Base-by-base conservation (phyloP, 2,797 vertebrate species). In the Hapalemur alaotrensis region DNA sequence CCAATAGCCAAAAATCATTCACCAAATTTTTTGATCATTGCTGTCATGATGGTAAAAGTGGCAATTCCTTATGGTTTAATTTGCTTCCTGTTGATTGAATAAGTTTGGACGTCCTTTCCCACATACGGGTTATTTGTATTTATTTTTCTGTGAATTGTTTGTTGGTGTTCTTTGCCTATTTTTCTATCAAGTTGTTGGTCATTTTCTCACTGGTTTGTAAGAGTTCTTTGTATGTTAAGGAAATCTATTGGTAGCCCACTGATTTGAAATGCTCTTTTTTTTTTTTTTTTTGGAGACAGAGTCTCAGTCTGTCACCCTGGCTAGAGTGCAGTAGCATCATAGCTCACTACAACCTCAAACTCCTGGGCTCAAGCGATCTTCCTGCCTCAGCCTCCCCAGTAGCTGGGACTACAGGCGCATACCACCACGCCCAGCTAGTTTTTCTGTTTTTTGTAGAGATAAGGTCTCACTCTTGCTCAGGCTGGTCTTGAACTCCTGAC, bases 201-300 rank as follows among this genome's bases (percentile, higher is more conserved):
- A 79, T 91, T 93, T 52, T 59, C 57, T 84, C 63, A 91, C 25
- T 35, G n/a, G 48, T 89, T 90, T 94, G 1, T 75, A 86, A 81
- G 48, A 83, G 50, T 25, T 67, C 25, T 78, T 83, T 89, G 11
- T 76, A 22, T 87, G 20, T 41, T 84, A 88, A 73, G 73, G 28
- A 84, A 84, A 72, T 69, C 25, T 81, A 0, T 43, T 46, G 50
- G 65, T 91, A 76, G 46, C 46, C 30, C 75, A 48, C 52, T 79
- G 41, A 67, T 88, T 78, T 87, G 54, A 96, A 88, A 50, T 88
- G 20, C 13, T 2, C 52, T 82, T 86, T 90, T 91, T 79, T 61
- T 54, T 22, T 20, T 52, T 22, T 54, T 57, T 59, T 59, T 59
- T 11, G 25, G 22, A 57, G 61, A 63, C 28, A 32, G 13, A 63